A percentile compares a stretch with the other conserved stretches of the same genome.
phyloP scores from a whole-genome alignment of 2,888 invertebrate species.

The Lithophane leautieri region DNA sequence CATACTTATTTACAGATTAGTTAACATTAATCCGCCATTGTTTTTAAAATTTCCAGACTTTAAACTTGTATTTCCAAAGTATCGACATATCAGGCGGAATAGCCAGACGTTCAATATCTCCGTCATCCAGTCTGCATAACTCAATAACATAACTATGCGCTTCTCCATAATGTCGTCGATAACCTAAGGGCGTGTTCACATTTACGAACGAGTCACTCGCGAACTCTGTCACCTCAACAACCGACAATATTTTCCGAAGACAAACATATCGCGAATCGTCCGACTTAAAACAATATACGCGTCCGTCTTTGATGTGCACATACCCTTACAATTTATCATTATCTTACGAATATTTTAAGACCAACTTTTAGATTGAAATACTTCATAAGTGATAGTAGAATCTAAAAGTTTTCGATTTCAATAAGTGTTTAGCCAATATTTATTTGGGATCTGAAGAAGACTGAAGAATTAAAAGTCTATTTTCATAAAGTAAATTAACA shows the following conservation, averaged over 20 bases:
- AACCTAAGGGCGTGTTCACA: slow-evolving; percentile 39
- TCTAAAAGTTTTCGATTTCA: slow-evolving; percentile 18
- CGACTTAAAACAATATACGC: background rate
- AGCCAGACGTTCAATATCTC: slow-evolving; percentile 77
- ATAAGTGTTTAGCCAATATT: slow-evolving; percentile 32
- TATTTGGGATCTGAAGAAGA: slow-evolving; percentile 15
- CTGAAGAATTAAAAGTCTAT: background rate
- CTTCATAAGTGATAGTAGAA: slow-evolving; percentile 7
- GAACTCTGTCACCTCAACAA: background rate
- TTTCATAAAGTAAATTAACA: slow-evolving; percentile 14
- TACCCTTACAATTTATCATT: slow-evolving; percentile 71
- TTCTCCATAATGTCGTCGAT: slow-evolving; percentile 67
- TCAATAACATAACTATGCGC: slow-evolving; percentile 87
- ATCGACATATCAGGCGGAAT: slow-evolving; percentile 65
- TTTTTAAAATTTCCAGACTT: background rate
- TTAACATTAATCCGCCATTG: background rate
- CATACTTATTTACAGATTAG: background rate
- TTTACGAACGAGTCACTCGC: slow-evolving; percentile 6
- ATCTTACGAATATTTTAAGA: slow-evolving; percentile 63
- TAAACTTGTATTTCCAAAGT: slow-evolving; percentile 33
- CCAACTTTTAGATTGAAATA: slow-evolving; percentile 60
- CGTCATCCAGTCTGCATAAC: slow-evolving; percentile 84
- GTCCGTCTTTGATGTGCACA: slow-evolving; percentile 19
- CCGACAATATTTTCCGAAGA: background rate
- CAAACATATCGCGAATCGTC: background rate